Base-by-base conservation (phyloP, 2,113 vertebrate genomes). In the Halcyon senegalensis region DNA sequence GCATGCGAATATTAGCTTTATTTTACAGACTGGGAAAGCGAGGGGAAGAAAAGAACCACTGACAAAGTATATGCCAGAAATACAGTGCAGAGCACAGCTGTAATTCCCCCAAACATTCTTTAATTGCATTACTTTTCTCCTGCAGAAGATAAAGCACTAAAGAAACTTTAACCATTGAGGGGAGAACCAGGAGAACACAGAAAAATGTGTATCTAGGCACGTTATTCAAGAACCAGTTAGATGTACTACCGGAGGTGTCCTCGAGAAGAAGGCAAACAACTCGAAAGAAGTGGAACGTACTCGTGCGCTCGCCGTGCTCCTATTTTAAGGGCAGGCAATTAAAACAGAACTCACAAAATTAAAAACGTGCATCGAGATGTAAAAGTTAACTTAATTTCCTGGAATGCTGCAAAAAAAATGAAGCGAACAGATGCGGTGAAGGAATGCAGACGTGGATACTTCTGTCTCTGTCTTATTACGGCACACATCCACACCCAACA, bases 381-480 rank as follows among this genome's bases (percentile, higher is more conserved):
- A 79, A 87, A 96, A 94, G 97, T 97, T 92, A 96, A 96, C 87
- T 94, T 96, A 77, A 97, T 97, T 97, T 97, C 95, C 93, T 92
- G 94, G 91, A 96, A 93, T 46, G 87, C 15, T 96, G 96, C 94
- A 96, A 97, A 97, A 97, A 97, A 97, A 96, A 63, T 87, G 69
- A 97, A 96, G 76, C 12, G 48, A 96, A 80, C 68, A 96, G 93
- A 98, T 90, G 93, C 6, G 92, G 82, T 27, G 58, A 87, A 96
- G 94, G 90, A 95, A 95, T 89, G 94, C 96, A 96, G 96, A 97
- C 81, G 2, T 7, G 69, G 94, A 95, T 96, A 96, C 89, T 91
- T 96, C 91, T 96, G 94, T 97, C 97, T 97, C 91, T 87, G 91
- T 79, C 91, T 94, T 95, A 58, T 93, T 96, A 96, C 5, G 3